phyloP scores from a whole-genome alignment of 2,113 vertebrate species.

The Neotoma lepida region DNA sequence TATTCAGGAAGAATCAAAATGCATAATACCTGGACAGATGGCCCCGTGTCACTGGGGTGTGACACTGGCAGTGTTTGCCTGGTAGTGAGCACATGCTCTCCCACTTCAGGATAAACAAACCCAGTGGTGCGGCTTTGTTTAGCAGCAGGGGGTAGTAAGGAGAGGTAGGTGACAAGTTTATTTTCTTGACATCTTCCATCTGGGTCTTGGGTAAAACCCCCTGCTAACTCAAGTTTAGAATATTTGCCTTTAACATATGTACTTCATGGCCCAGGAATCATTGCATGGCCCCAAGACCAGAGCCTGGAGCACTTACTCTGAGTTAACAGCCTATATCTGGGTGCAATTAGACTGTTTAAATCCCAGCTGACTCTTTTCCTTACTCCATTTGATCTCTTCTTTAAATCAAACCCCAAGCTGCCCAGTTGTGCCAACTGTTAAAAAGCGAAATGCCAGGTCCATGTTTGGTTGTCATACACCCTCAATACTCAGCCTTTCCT shows the following conservation, averaged over 20 bases:
- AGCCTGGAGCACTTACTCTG: neutral
- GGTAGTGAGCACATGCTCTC: slow-evolving; percentile 60
- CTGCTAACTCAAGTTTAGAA: neutral
- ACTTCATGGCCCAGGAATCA: neutral
- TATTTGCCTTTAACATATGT: slow-evolving; percentile 19
- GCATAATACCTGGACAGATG: slow-evolving; percentile 70
- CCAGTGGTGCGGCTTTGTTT: slow-evolving; percentile 63
- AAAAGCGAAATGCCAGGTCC: rapidly evolving
- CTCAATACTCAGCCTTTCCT: neutral
- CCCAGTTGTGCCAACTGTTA: neutral
- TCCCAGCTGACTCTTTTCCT: neutral
- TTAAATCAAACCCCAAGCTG: neutral
- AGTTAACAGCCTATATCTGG: neutral
- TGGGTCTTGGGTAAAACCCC: slow-evolving; percentile 3
- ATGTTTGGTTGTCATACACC: neutral
- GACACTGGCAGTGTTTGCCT: slow-evolving; percentile 57
- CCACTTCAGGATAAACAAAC: slow-evolving; percentile 64
- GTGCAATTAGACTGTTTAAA: neutral
- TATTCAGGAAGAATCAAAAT: slow-evolving; percentile 55
- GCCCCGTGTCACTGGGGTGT: slow-evolving; percentile 46
- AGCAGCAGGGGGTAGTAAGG: slow-evolving; percentile 44
- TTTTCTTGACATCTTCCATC: slow-evolving; percentile 71
- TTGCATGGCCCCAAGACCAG: neutral
- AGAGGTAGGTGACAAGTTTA: slow-evolving; percentile 62
- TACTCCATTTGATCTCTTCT: neutral